Conservation (phyloP, 2,888 invertebrate genomes). For the Cephus sareptanus region DNA sequence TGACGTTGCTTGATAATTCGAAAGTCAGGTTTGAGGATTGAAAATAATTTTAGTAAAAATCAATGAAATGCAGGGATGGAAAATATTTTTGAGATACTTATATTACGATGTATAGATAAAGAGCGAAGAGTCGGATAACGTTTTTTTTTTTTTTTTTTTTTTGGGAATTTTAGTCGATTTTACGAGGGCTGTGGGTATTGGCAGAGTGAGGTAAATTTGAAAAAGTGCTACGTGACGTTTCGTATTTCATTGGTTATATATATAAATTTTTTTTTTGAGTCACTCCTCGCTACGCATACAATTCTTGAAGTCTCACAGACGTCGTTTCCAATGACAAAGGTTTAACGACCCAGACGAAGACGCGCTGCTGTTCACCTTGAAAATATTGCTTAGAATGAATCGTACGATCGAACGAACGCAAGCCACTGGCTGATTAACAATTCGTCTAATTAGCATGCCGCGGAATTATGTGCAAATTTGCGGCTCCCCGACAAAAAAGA, state of each 20-base stretch:
- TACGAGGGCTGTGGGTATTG: not conserved
- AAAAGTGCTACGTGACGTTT: not conserved
- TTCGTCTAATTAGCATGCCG: conserved; percentile 36
- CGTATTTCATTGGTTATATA: not conserved
- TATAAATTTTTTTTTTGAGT: no score
- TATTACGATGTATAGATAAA: no score
- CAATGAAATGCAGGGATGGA: no score
- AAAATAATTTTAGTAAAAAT: not conserved
- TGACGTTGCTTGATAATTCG: not conserved
- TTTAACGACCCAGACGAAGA: not conserved
- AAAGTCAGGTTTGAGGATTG: not conserved
- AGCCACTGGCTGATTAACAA: conserved; percentile 15
- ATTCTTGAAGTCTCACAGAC: not conserved
- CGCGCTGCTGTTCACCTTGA: not conserved
- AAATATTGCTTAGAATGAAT: not conserved
- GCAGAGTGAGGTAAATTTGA: not conserved
- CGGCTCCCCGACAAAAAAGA: conserved; percentile 22
- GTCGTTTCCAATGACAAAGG: not conserved
- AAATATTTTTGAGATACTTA: no score
- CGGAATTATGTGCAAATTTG: conserved; percentile 36
- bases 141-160: no score
- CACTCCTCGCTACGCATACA: not conserved
- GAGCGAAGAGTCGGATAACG: no score
- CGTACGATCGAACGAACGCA: not conserved
- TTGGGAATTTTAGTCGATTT: not conserved